Percentiles rank a stretch among this genome's conserved stretches.
phyloP scores from a whole-genome alignment of 2,113 vertebrate genomes.

The Rhea pennata region DNA sequence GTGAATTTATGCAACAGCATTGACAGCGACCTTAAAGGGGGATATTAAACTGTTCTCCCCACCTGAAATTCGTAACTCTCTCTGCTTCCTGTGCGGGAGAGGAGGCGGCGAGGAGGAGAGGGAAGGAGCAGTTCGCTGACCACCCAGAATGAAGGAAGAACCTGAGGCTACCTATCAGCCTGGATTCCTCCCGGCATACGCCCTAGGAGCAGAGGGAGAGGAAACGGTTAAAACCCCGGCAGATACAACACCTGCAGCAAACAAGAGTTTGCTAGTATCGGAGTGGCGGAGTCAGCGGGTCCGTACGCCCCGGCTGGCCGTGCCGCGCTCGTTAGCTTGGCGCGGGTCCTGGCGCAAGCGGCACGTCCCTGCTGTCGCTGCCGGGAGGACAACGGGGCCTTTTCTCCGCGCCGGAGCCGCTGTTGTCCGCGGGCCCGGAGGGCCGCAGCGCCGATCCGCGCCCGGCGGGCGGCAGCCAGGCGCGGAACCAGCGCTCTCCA shows the following conservation, averaged over 20 bases:
- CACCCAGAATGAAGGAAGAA: neutral
- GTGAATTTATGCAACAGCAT: constrained; percentile 33
- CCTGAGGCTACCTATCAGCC: neutral
- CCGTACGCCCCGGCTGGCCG: accelerated
- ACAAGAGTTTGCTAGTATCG: neutral
- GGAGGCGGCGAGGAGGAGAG: neutral
- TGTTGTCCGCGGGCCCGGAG: neutral
- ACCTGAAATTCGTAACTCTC: constrained; percentile 3
- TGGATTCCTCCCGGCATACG: neutral
- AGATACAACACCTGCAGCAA: neutral
- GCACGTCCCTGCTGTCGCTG: neutral
- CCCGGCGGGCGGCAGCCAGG: neutral
- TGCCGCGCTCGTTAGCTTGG: neutral
- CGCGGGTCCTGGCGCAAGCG: accelerated
- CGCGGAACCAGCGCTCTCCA: neutral
- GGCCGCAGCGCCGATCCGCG: neutral
- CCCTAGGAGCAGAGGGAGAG: neutral
- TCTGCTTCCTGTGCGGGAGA: neutral
- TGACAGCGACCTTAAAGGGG: constrained; percentile 59
- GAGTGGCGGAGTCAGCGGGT: neutral
- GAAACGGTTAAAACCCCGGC: neutral
- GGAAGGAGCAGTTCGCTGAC: neutral
- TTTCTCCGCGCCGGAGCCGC: neutral
- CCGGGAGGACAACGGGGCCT: neutral
- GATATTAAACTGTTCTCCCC: neutral